Percentiles rank a stretch among this genome's conserved stretches.
These are phyloP conservation scores for Petrolisthes manimaculis DNA, from an alignment of 2,888 invertebrate species.

Conservation along the genomic window DNA sequence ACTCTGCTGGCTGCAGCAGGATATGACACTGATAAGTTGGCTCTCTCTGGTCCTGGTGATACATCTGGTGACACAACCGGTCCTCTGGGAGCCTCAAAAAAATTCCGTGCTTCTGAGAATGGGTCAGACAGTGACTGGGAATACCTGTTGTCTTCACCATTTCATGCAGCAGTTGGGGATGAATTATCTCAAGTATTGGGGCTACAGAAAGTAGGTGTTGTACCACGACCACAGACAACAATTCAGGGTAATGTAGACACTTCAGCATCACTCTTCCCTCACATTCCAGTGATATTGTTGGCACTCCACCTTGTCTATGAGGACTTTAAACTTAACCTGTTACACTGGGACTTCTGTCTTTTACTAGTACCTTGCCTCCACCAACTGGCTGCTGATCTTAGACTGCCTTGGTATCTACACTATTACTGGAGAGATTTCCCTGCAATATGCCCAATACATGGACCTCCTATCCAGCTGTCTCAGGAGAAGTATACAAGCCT, in stretches of 20 bases:
- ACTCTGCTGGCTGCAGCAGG: constrained; percentile 77
- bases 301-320: constrained; percentile 90
- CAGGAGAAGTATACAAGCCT: constrained; percentile 39
- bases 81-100: constrained; percentile 75
- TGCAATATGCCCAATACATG: constrained; percentile 72
- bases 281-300: constrained; percentile 82
- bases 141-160: constrained; percentile 76
- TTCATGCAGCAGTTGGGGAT: constrained; percentile 70
- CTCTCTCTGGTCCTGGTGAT: constrained; percentile 70
- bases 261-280: constrained; percentile 79
- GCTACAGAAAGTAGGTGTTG: constrained; percentile 57
- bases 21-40: constrained; percentile 78
- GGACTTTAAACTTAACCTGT: constrained; percentile 85
- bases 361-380: constrained; percentile 80
- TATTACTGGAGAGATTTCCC: constrained; percentile 92
- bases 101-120: constrained; percentile 82
- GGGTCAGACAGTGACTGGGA: constrained; percentile 88
- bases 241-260: constrained; percentile 73
- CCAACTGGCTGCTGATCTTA: constrained; percentile 83
- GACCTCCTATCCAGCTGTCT: constrained; percentile 57
- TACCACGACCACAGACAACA: constrained; percentile 47
- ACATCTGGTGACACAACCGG: constrained; percentile 70
- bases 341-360: constrained; percentile 78
- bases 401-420: constrained; percentile 78
- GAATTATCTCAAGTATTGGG: constrained; percentile 62